Evolutionary conservation across 2,888 invertebrate genomes (phyloP).

Genomic region (Hecatera dysodea): DNA sequence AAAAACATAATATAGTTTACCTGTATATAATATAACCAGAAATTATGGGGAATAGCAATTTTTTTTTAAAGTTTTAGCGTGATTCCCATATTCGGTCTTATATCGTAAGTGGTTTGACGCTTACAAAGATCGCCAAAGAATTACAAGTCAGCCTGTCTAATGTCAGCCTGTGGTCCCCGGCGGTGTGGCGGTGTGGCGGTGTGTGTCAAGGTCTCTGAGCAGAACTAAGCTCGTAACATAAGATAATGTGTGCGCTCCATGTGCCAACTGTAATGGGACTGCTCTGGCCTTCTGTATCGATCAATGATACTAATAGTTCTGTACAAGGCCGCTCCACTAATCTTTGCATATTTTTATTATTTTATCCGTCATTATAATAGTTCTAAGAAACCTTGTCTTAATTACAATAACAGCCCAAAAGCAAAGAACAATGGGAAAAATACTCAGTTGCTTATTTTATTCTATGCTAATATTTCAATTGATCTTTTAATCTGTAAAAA

Average conservation of each 20-base stretch:
- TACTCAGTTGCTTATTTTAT: not conserved
- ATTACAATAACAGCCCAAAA: not conserved
- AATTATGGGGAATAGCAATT: too few relatives aligned
- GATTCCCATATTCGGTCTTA: not conserved
- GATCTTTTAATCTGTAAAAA: too few relatives aligned
- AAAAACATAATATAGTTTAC: too few relatives aligned
- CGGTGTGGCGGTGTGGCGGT: too few relatives aligned
- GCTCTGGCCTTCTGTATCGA: constrained; percentile 16
- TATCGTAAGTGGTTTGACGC: not conserved
- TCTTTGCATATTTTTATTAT: too few relatives aligned
- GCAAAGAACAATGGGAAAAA: not conserved
- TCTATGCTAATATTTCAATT: not conserved
- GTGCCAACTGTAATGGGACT: constrained; percentile 53
- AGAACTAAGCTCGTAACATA: constrained; percentile 15
- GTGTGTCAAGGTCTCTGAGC: constrained; percentile 3
- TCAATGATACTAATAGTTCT: constrained; percentile 14
- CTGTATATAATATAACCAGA: too few relatives aligned
- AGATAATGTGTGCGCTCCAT: constrained; percentile 35
- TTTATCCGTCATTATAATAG: too few relatives aligned
- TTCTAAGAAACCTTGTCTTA: not conserved
- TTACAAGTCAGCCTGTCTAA: not conserved
- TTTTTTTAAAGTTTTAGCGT: not conserved
- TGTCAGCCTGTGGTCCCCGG: not conserved
- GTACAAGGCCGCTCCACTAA: constrained; percentile 14
- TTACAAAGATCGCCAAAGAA: not conserved